These are phyloP conservation scores for Eupithecia abbreviata DNA, from an alignment of 2,888 invertebrate species.

Conservation along the genomic window DNA sequence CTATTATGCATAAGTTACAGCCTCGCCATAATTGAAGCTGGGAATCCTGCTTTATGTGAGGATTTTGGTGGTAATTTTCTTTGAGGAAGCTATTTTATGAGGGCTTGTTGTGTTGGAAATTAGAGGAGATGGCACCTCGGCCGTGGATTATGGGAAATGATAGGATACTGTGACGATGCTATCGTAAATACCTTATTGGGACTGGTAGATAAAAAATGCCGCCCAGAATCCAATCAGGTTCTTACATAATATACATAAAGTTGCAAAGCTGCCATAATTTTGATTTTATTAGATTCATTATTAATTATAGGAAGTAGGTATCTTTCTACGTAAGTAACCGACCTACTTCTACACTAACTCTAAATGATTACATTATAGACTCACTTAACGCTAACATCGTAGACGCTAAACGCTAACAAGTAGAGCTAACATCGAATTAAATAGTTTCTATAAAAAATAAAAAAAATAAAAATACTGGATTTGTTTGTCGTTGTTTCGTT, in stretches of 20 bases:
- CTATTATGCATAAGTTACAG: slow-evolving; percentile 33
- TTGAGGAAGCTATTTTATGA: slow-evolving; percentile 2
- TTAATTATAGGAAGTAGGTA: too few relatives aligned
- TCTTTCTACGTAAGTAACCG: too few relatives aligned
- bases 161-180: not conserved
- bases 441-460: too few relatives aligned
- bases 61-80: slow-evolving; percentile 31
- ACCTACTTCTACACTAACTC: too few relatives aligned
- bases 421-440: too few relatives aligned
- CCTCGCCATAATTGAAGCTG: slow-evolving; percentile 31
- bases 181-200: not conserved
- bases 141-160: not conserved
- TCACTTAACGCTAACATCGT: too few relatives aligned
- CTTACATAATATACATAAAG: not conserved
- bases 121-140: not conserved
- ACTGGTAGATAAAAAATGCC: not conserved
- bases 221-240: not conserved
- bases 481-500: too few relatives aligned
- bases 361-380: too few relatives aligned
- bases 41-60: slow-evolving; percentile 28
- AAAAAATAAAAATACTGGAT: too few relatives aligned
- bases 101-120: not conserved
- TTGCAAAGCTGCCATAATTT: not conserved
- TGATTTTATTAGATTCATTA: too few relatives aligned
- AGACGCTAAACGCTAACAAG: too few relatives aligned